phyloP scores from a whole-genome alignment of 2,113 vertebrate species.

The Promerops cafer region DNA sequence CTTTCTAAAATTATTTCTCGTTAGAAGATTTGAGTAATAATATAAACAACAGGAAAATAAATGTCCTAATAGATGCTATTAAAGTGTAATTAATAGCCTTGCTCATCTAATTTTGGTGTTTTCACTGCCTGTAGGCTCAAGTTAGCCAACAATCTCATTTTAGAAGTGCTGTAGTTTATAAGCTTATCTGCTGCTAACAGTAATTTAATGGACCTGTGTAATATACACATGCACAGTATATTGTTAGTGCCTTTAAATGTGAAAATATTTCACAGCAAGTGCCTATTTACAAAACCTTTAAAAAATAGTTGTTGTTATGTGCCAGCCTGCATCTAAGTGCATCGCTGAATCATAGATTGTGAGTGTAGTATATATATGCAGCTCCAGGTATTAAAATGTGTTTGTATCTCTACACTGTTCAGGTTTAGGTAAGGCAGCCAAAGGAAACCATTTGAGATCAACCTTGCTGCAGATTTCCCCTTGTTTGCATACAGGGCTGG shows the following conservation, averaged over 20 bases:
- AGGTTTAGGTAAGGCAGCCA: background rate
- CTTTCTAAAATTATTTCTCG: background rate
- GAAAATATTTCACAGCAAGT: background rate
- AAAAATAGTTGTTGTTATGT: background rate
- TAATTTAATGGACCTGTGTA: background rate
- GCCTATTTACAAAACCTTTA: background rate
- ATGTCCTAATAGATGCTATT: background rate
- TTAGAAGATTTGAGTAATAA: background rate
- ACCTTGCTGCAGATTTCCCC: background rate
- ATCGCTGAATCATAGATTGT: background rate
- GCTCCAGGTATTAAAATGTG: background rate
- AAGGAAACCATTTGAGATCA: background rate
- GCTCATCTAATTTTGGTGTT: constrained; percentile 11
- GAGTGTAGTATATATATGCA: background rate
- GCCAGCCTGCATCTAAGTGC: background rate
- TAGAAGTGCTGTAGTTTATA: background rate
- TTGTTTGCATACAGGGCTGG: background rate
- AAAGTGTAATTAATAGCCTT: constrained; percentile 30
- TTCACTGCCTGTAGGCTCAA: background rate
- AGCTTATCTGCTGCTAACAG: background rate
- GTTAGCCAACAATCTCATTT: background rate
- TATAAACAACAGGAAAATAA: constrained; percentile 17
- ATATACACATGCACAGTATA: background rate
- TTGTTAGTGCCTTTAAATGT: background rate
- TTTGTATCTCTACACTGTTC: background rate